Conservation (phyloP, 2,888 invertebrate species). For the Erebia palarica region DNA sequence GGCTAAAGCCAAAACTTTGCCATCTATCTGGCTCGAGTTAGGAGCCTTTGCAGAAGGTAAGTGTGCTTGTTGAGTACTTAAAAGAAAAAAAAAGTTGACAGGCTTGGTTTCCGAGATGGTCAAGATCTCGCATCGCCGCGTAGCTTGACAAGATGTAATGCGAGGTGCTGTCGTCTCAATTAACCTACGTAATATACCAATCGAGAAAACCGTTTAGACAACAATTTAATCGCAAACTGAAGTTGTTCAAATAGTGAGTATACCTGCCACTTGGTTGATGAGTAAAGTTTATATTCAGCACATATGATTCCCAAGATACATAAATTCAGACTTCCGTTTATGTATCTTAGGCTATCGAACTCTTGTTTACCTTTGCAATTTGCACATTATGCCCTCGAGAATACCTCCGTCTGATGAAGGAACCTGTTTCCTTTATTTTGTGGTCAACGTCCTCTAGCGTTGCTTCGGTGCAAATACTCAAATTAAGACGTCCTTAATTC, state of each 20-base stretch:
- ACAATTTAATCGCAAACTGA: slow-evolving; percentile 3
- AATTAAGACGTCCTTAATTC: background rate
- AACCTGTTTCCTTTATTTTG: background rate
- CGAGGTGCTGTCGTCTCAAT: background rate
- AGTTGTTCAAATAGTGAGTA: slow-evolving; percentile 13
- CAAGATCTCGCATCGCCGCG: too few relatives aligned
- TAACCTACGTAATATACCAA: slow-evolving; percentile 5
- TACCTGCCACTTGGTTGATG: slow-evolving; percentile 20
- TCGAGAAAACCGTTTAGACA: slow-evolving; percentile 4
- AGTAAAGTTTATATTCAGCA: slow-evolving; percentile 24
- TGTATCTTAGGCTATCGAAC: slow-evolving; percentile 4
- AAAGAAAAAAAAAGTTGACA: too few relatives aligned
- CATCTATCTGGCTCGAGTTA: too few relatives aligned
- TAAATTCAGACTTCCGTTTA: background rate
- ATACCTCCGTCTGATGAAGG: background rate
- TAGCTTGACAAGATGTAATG: too few relatives aligned
- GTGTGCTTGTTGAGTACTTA: too few relatives aligned
- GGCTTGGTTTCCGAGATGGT: too few relatives aligned
- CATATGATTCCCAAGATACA: slow-evolving; percentile 8
- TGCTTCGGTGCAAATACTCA: background rate
- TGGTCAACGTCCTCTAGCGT: background rate
- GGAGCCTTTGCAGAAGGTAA: too few relatives aligned
- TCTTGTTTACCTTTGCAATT: slow-evolving; percentile 8
- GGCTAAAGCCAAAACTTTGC: too few relatives aligned
- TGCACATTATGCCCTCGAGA: background rate